Evolutionary conservation across 2,113 vertebrate species (phyloP).

Genomic region (Girardinichthys multiradiatus): DNA sequence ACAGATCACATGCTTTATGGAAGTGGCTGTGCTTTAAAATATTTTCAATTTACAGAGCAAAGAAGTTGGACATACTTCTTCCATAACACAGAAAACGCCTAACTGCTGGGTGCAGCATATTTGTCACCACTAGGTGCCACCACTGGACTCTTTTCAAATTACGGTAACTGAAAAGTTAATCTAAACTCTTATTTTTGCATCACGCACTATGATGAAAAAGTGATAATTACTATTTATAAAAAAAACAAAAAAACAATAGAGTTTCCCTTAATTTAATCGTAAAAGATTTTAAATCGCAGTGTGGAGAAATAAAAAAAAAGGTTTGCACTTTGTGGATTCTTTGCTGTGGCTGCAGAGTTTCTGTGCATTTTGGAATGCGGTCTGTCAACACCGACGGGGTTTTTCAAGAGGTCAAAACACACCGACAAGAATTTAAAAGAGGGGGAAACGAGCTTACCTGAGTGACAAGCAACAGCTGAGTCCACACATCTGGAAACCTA

Average conservation of each 20-base stretch:
- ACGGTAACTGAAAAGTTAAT: slow-evolving; percentile 1
- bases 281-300: background rate
- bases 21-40: background rate
- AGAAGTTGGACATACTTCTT: background rate
- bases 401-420: slow-evolving; percentile 24
- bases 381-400: slow-evolving; percentile 48
- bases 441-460: slow-evolving; percentile 51
- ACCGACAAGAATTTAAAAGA: slow-evolving; percentile 12
- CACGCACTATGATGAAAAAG: background rate
- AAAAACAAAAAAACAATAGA: background rate
- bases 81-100: no score
- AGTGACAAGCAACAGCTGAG: slow-evolving; percentile 92
- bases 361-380: slow-evolving; percentile 35
- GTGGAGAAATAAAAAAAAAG: background rate
- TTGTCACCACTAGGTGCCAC: slow-evolving; percentile 76
- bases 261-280: background rate
- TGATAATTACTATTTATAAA: background rate
- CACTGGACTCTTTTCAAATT: slow-evolving; percentile 51
- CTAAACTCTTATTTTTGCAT: background rate
- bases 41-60: background rate
- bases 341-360: slow-evolving; percentile 24
- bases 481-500: slow-evolving; percentile 85
- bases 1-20: slow-evolving; percentile 7
- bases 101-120: background rate
- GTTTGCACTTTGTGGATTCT: slow-evolving; percentile 4